Evolutionary conservation across 1,140 invertebrate genomes (phyloP), one percentile per base, ranked within the genome.

Genomic region (Bombus ignitus): DNA sequence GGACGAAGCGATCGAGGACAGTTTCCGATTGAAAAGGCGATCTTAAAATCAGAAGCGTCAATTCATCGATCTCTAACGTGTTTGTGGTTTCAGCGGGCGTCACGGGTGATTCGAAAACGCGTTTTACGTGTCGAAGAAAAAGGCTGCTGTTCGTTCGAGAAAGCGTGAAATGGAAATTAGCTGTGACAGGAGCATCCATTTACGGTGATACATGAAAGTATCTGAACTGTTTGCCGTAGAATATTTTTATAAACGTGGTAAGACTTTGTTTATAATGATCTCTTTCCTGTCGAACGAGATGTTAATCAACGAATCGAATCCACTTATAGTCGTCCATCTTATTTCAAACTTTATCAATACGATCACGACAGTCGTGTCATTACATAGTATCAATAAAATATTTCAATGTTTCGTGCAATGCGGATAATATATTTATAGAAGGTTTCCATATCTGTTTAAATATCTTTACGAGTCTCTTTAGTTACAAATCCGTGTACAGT

Each of bases 1-100:
- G 81, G 42, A 81, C 76, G 68, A n/a, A 47, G 57, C 83, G 71
- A 90, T 78, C 82, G 85, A 83, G 79, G 86, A 85, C 77, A 42
- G 39, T 57, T 59, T 9, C 8, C 42, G 70, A 81, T 81, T 44
- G 65, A 25, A 39, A 28, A 53, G 18, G 78, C 74, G 70, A 47
- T 81, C 59, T 77, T 68, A 53, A 71, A 81, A 75, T 35, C 59
- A 72, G 42, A 44, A 70, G 75, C 39, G 76, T 76, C 75, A 18
- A 37, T 42, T 53, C 72, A n/a, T 22, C 62, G 68, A 79, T 68
- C 44, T 37, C 80, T 77, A 72, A 42, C 18, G 47, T 53, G 74
- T 68, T 79, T 28, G 47, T 47, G 39, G 44, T 79, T 71, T 42
- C 13, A 3, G 68, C 4, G 22, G 22, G 37, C 22, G 10, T 39